Evolutionary conservation across 2,797 vertebrate genomes (phyloP).

Genomic region (Babyrousa celebensis): DNA sequence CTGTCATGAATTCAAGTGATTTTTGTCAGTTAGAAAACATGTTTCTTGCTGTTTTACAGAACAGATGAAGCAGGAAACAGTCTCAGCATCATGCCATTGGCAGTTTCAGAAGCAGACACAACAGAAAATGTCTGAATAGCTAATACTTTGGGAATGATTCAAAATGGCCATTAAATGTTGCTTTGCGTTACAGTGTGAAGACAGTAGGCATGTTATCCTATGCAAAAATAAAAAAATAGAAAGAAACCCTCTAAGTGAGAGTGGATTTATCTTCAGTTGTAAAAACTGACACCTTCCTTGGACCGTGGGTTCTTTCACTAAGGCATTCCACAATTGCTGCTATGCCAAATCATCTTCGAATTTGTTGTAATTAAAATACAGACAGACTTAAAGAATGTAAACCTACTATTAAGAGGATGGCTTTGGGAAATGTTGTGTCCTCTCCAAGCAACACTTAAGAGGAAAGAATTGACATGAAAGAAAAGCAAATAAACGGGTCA

Average conservation of each 20-base stretch:
- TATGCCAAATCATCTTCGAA: neutral
- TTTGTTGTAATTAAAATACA: conserved; percentile 7
- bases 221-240: neutral
- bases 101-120: conserved; percentile 59
- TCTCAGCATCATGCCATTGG: neutral
- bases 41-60: conserved; percentile 64
- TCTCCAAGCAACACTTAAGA: neutral
- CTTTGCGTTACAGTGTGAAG: conserved; percentile 36
- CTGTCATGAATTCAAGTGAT: conserved; percentile 60
- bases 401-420: fast-evolving
- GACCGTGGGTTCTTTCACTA: neutral
- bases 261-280: neutral
- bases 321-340: neutral
- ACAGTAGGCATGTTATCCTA: neutral
- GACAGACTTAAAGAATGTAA: neutral
- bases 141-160: conserved; percentile 59
- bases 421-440: neutral
- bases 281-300: neutral
- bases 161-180: conserved; percentile 44
- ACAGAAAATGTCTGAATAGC: conserved; percentile 62
- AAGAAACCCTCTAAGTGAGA: too few species aligned
- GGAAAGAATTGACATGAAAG: neutral
- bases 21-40: conserved; percentile 51
- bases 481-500: neutral
- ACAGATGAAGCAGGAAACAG: conserved; percentile 77